Percentiles rank a stretch among this genome's conserved stretches.
These are phyloP conservation scores for Bombus pascuorum DNA, from an alignment of 1,140 invertebrate species.

Conservation along the genomic window DNA sequence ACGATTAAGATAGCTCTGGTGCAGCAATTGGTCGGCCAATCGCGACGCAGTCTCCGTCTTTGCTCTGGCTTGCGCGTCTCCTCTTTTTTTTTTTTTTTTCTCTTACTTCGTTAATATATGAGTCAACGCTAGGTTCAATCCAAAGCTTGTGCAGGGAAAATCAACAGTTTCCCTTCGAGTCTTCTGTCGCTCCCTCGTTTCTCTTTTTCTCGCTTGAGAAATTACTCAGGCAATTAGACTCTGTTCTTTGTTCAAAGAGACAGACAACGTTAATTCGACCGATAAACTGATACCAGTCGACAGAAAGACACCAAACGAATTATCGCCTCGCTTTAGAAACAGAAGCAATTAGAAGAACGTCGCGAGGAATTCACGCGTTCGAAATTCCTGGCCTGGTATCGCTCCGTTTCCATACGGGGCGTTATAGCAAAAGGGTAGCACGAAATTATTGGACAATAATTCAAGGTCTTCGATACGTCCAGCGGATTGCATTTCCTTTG, in stretches of 20 bases:
- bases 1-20: slow-evolving; percentile 72
- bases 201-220: background rate
- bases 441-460: background rate
- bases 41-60: background rate
- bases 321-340: background rate
- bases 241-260: background rate
- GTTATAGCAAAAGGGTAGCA: background rate
- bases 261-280: background rate
- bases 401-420: background rate
- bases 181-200: background rate
- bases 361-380: background rate
- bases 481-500: background rate
- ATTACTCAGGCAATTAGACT: background rate
- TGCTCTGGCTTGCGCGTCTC: background rate
- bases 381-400: background rate
- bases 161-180: background rate
- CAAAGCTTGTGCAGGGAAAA: background rate
- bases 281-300: slow-evolving; percentile 4
- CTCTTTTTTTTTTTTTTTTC: background rate
- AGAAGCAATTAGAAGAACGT: background rate
- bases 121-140: background rate
- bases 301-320: background rate
- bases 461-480: background rate
- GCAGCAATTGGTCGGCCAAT: slow-evolving; percentile 69
- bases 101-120: background rate